Evolutionary conservation across 2,797 vertebrate species (phyloP), one percentile per base, ranked within the genome.

Genomic region (Valencia hispanica): DNA sequence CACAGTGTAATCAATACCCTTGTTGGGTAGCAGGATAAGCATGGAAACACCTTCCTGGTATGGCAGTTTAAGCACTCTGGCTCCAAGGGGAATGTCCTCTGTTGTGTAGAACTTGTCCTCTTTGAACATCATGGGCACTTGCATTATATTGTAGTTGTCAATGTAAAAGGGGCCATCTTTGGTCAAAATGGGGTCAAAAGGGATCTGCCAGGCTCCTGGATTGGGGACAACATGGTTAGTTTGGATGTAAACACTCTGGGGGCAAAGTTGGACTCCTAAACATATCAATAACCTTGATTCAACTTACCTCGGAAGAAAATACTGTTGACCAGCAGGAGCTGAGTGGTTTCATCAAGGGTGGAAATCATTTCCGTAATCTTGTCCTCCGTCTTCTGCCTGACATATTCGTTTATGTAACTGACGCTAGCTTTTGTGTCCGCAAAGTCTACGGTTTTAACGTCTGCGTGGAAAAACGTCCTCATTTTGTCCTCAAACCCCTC

Each of bases 41-140:
- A 98, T 97, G 84, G 97, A 93, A 57, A 96, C 93, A 3, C 95
- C 96, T 4, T 95, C 92, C 82, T 78, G 75, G 81, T 97, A 99
- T 1, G 97, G 97, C 47, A 99, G 93, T 78, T 95, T 97, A 68
- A 99, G 91, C 57, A 97, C 92, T 41, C 89, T 95, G 69, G 94
- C 96, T 5, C 83, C 92, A 10, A 98, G 91, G 10, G 73, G 73
- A 18, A 78, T 39, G 70, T 98, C 98, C 39, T 94, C 94, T 70
- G 91, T 93, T 27, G 79, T 91, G 79, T 95, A 94, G 78, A 97
- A 94, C 75, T 90, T 90, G 34, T 94, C 96, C 20, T 91, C 91
- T 50, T 79, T 90, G 78, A 93, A 95, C 97, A 98, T 99, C 96
- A 95, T 97, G 8, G 95, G 96, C 74, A 97, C 97, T 77, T 95